Conservation (phyloP, 2,888 invertebrate species). For the Phaonia tiefii region DNA sequence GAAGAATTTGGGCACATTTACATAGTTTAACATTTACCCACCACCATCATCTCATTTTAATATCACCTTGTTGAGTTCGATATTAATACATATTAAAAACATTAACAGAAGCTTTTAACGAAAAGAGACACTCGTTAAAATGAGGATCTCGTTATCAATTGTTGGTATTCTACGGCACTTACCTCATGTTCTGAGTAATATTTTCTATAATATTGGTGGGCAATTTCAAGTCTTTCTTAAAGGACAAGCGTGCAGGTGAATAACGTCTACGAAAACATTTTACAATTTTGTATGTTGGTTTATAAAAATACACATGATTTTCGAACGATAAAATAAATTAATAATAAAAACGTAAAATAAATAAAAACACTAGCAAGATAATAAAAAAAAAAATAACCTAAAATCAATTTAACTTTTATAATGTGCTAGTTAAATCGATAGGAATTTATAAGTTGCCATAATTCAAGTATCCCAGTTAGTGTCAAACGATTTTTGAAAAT, state of each 20-base stretch:
- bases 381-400: not conserved
- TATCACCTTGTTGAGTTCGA: no score
- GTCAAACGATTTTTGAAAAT: not conserved
- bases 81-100: constrained; percentile 39
- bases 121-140: not conserved
- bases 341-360: constrained; percentile 44
- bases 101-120: constrained; percentile 48
- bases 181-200: constrained; percentile 86
- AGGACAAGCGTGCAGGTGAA: constrained; percentile 90
- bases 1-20: constrained; percentile 33
- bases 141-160: not conserved
- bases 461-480: constrained; percentile 16
- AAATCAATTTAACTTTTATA: not conserved
- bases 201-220: constrained; percentile 90
- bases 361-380: constrained; percentile 42
- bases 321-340: constrained; percentile 52
- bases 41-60: no score
- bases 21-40: constrained; percentile 50
- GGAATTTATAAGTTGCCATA: not conserved
- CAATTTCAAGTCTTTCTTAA: constrained; percentile 90
- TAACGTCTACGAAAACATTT: constrained; percentile 86
- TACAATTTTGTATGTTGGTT: constrained; percentile 68
- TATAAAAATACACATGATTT: constrained; percentile 67
- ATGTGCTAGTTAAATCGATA: not conserved
- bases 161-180: constrained; percentile 77